These are phyloP conservation scores for Mastomys coucha DNA, from an alignment of 2,113 vertebrate species.

Conservation along the genomic window DNA sequence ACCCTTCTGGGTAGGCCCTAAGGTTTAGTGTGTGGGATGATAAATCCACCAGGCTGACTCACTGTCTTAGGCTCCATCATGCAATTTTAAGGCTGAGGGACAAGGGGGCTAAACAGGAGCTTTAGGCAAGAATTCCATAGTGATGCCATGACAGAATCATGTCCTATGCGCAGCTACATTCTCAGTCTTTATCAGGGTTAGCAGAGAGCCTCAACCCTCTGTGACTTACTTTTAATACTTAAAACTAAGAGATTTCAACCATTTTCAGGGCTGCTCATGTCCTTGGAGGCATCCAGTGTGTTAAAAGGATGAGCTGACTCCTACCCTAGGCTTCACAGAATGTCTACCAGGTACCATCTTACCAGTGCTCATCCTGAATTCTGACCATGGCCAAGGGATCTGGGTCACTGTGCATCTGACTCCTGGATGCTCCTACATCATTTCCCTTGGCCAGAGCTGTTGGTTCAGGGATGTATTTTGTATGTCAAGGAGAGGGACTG, in stretches of 20 bases:
- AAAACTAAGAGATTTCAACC: neutral
- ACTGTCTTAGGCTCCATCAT: neutral
- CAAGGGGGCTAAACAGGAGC: neutral
- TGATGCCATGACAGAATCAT: slow-evolving; percentile 35
- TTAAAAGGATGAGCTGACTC: neutral
- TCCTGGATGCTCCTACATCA: neutral
- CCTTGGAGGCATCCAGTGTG: neutral
- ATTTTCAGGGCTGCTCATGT: neutral
- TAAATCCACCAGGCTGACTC: neutral
- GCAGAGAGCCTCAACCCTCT: neutral
- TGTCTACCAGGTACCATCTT: too few species aligned
- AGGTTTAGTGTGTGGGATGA: neutral
- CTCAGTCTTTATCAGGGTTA: slow-evolving; percentile 59
- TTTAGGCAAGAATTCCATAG: neutral
- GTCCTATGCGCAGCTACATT: slow-evolving; percentile 69
- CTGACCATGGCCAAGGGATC: too few species aligned
- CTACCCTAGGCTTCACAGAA: neutral
- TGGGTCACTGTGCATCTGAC: neutral
- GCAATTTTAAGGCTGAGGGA: neutral
- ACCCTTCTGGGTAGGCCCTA: neutral
- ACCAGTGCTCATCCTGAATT: neutral
- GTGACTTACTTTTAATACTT: neutral
- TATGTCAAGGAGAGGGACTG: neutral
- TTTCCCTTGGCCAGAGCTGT: neutral
- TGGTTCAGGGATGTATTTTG: neutral